These are phyloP conservation scores for Xenus cinereus DNA, from an alignment of 2,113 vertebrate genomes.

Conservation along the genomic window DNA sequence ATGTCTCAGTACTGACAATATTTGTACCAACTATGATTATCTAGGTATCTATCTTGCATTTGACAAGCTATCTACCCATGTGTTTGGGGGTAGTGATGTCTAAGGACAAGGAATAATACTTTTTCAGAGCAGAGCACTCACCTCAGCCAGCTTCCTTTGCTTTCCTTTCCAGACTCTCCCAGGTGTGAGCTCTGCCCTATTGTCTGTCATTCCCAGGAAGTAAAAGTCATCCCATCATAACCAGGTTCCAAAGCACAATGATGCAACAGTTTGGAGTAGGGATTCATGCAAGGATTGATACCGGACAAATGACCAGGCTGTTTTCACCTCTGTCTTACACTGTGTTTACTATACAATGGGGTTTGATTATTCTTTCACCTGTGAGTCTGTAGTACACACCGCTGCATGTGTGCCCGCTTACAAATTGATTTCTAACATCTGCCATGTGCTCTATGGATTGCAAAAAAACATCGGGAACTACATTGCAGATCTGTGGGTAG, in stretches of 20 bases:
- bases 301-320: background rate
- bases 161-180: background rate
- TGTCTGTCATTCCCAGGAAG: background rate
- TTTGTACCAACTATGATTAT: background rate
- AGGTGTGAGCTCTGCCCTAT: background rate
- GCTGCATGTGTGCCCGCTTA: background rate
- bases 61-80: background rate
- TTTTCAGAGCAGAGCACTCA: background rate
- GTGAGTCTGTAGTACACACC: background rate
- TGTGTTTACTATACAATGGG: rapidly evolving
- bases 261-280: background rate
- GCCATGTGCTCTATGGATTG: background rate
- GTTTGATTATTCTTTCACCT: background rate
- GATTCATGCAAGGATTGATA: background rate
- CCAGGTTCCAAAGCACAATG: background rate
- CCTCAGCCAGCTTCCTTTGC: background rate
- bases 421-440: background rate
- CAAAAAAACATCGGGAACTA: background rate
- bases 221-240: background rate
- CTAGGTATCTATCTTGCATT: background rate
- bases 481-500: background rate
- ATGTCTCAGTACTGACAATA: background rate
- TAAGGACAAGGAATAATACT: background rate
- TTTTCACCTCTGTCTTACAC: background rate
- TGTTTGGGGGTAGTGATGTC: background rate